Percentiles rank a stretch among this genome's conserved stretches.
phyloP scores from a whole-genome alignment of 2,797 vertebrate species.

The Paratrypauchen microcephalus region DNA sequence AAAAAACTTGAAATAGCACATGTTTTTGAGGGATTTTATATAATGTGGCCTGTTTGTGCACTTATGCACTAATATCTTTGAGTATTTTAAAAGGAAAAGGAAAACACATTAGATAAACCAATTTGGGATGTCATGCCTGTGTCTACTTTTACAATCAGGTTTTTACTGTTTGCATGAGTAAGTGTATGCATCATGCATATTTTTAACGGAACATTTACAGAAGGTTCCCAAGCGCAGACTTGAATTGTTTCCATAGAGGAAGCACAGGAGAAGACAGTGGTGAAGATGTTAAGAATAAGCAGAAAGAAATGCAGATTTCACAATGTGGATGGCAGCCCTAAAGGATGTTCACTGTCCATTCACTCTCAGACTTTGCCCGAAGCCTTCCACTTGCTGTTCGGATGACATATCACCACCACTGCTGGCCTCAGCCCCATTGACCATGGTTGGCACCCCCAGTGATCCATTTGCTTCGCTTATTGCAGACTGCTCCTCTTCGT shows the following conservation, averaged over 20 bases:
- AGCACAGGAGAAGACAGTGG: slow-evolving; percentile 57
- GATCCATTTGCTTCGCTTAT: slow-evolving; percentile 63
- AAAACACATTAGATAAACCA: slow-evolving; percentile 9
- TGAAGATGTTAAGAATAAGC: slow-evolving; percentile 56
- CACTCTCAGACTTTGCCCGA: slow-evolving; percentile 75
- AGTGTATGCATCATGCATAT: slow-evolving; percentile 62
- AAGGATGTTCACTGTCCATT: slow-evolving; percentile 77
- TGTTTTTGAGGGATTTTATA: slow-evolving; percentile 9
- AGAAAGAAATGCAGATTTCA: slow-evolving; percentile 60
- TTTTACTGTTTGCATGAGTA: slow-evolving; percentile 39
- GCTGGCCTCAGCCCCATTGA: slow-evolving; percentile 58
- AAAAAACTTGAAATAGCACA: slow-evolving; percentile 11
- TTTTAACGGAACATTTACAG: slow-evolving; percentile 53
- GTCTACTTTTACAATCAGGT: slow-evolving; percentile 56
- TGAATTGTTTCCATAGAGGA: slow-evolving; percentile 60
- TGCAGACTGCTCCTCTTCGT: slow-evolving; percentile 72
- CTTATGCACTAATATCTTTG: slow-evolving; percentile 31
- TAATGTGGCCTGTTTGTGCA: slow-evolving; percentile 30
- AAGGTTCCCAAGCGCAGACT: slow-evolving; percentile 59
- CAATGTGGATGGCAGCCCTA: slow-evolving; percentile 47
- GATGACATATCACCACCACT: slow-evolving; percentile 50
- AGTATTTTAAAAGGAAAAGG: slow-evolving; percentile 24
- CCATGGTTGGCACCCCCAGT: slow-evolving; percentile 54
- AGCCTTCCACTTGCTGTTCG: slow-evolving; percentile 70
- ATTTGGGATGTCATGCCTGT: slow-evolving; percentile 69